These are phyloP conservation scores for Penelope pileata DNA, from an alignment of 2,113 vertebrate species.

Conservation along the genomic window DNA sequence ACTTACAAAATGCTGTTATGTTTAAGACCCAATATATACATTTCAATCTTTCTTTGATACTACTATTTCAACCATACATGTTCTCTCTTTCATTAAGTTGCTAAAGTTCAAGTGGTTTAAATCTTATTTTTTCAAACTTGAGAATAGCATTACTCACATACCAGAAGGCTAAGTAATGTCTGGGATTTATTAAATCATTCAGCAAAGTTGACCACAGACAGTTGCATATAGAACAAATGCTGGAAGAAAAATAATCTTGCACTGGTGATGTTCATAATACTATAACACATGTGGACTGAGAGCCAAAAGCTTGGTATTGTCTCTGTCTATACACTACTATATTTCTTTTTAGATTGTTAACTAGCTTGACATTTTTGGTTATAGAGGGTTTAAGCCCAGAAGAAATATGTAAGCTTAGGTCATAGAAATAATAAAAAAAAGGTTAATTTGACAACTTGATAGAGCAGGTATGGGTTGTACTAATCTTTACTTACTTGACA, in stretches of 20 bases:
- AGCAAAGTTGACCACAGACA: conserved; percentile 52
- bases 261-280: background rate
- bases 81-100: conserved; percentile 36
- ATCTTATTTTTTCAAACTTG: conserved; percentile 49
- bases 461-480: background rate
- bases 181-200: conserved; percentile 63
- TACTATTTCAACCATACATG: conserved; percentile 26
- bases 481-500: background rate
- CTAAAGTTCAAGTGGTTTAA: conserved; percentile 61
- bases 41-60: background rate
- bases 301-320: background rate
- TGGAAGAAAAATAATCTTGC: conserved; percentile 34
- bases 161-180: conserved; percentile 72
- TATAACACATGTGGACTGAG: background rate
- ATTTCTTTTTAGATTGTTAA: conserved; percentile 6
- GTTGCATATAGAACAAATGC: conserved; percentile 50
- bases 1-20: background rate
- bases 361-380: background rate
- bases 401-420: background rate
- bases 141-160: conserved; percentile 68
- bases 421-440: background rate
- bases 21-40: background rate
- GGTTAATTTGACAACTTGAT: background rate
- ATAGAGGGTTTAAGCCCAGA: background rate
- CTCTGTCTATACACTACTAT: background rate